Base-by-base conservation (phyloP, 2,797 vertebrate species). In the Salarias fasciatus region DNA sequence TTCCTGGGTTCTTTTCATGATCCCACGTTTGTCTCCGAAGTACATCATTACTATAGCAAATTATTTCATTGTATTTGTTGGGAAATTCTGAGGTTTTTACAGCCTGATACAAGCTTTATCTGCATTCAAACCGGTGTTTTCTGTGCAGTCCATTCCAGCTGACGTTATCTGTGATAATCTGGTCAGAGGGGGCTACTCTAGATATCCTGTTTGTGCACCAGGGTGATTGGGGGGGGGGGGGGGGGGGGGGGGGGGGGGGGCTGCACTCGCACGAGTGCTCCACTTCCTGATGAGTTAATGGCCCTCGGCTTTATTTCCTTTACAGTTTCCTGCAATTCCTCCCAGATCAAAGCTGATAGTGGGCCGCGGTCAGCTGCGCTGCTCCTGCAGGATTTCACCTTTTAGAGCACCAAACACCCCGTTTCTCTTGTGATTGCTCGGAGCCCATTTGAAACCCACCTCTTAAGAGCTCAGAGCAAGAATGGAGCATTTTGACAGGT, bases 261-360 rank as follows among this genome's bases (percentile, higher is more conserved):
- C 41, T 45, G 52, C 53, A 40, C 75, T 87, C 85, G 64, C 84
- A 79, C 63, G 2, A 75, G 47, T 72, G 30, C 64, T 59, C 73
- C 50, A 67, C 88, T 87, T 88, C 87, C 89, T 88, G 88, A 68
- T 72, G 70, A 88, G 69, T 81, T 89, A 82, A 88, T 85, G 78
- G 53, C 70, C 77, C 71, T 64, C 29, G 0, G 72, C 82, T 86
- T 87, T 78, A 82, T 88, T 89, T 88, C 74, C 77, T 65, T 86
- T 62, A 72, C 72, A 58, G 71, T 88, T 89, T 90, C 86, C 91
- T 89, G 86, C 73, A 81, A 68, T 83, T 79, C 72, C 77, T 67
- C 44, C 33, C 35, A 86, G 88, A 91, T 91, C 86, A 86, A 89
- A 86, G 83, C 59, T 46, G 75, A 86, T 71, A 71, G 66, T 62